Evolutionary conservation across 2,113 vertebrate species (phyloP).

Genomic region (Galemys pyrenaicus): DNA sequence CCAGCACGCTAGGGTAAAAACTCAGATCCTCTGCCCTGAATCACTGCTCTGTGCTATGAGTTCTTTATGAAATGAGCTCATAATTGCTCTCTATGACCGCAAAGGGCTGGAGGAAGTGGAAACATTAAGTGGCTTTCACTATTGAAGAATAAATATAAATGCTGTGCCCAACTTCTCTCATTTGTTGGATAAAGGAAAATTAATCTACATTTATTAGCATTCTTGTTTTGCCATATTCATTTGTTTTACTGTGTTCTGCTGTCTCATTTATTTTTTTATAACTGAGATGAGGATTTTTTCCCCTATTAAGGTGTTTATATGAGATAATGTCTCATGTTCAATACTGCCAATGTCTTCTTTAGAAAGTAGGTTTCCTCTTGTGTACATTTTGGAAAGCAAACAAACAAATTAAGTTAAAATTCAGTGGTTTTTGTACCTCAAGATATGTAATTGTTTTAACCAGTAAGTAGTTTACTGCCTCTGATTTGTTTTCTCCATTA

Average conservation of each 20-base stretch:
- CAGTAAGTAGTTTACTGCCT: not conserved
- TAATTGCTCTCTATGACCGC: not conserved
- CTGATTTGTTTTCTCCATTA: constrained; percentile 36
- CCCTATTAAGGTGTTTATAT: not conserved
- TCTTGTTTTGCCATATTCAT: not conserved
- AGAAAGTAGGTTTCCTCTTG: constrained; percentile 2
- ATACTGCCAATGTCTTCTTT: not conserved
- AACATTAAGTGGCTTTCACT: not conserved
- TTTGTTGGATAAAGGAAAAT: not conserved
- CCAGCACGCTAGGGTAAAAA: not conserved
- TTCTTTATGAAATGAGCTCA: not conserved
- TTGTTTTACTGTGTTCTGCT: not conserved
- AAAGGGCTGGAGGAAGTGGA: not conserved
- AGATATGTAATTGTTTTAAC: constrained; percentile 25
- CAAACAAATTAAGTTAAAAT: constrained; percentile 35
- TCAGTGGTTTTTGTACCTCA: not conserved
- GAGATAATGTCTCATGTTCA: not conserved
- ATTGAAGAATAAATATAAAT: not conserved
- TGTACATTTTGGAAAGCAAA: constrained; percentile 33
- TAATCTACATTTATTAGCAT: not conserved
- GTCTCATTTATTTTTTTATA: not conserved
- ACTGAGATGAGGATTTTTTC: not conserved
- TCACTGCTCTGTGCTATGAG: not conserved
- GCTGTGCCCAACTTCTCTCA: not conserved
- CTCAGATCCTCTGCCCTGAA: not conserved